These are phyloP conservation scores for Sinotaia quadrata DNA, from an alignment of 2,888 invertebrate species.

Conservation along the genomic window DNA sequence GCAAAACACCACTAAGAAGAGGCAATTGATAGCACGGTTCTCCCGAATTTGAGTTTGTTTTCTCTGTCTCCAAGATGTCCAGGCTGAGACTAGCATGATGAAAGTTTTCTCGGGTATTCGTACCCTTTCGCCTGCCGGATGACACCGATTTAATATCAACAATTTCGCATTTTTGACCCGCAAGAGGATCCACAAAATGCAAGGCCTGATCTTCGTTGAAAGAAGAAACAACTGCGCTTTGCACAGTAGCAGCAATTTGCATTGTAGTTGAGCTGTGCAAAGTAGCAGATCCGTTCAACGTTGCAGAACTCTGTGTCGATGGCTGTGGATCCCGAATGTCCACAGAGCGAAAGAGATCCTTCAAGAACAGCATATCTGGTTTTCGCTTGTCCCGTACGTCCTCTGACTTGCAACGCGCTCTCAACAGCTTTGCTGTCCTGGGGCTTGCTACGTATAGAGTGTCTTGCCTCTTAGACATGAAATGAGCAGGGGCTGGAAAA, in stretches of 20 bases:
- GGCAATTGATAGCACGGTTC: constrained; percentile 24
- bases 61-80: too few relatives aligned
- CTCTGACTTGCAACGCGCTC: constrained; percentile 23
- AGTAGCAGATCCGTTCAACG: not conserved
- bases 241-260: not conserved
- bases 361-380: constrained; percentile 21
- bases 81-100: too few relatives aligned
- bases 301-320: not conserved
- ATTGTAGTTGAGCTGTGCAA: constrained; percentile 1
- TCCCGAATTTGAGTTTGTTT: not conserved
- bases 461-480: not conserved
- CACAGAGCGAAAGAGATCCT: constrained; percentile 26
- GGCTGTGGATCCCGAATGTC: constrained; percentile 11
- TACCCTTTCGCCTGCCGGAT: too few relatives aligned
- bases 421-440: constrained; percentile 23
- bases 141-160: too few relatives aligned
- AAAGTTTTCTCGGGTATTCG: too few relatives aligned
- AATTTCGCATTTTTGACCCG: constrained; percentile 18
- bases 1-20: constrained; percentile 13
- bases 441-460: constrained; percentile 6
- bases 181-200: constrained; percentile 18
- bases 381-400: constrained; percentile 25
- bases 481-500: constrained; percentile 23
- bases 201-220: not conserved
- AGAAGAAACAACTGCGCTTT: not conserved